These are phyloP conservation scores for Diploptera punctata DNA, from an alignment of 2,888 invertebrate species.

Conservation along the genomic window DNA sequence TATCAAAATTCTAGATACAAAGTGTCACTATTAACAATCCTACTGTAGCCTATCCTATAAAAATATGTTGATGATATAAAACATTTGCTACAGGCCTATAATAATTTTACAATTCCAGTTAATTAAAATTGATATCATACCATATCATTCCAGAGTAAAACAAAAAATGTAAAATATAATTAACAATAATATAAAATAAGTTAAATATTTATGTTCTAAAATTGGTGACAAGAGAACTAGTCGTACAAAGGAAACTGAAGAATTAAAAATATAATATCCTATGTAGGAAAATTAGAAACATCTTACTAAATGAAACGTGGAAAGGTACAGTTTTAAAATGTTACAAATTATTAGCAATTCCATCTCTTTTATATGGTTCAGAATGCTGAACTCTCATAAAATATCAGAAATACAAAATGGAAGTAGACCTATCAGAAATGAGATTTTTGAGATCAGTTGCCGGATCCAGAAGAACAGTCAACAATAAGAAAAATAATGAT, in stretches of 20 bases:
- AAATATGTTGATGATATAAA: too few species aligned
- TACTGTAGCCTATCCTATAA: too few species aligned
- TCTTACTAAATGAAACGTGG: too few species aligned
- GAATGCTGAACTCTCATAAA: neutral
- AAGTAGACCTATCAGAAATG: neutral
- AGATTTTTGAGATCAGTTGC: neutral
- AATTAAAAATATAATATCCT: too few species aligned
- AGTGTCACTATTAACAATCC: too few species aligned
- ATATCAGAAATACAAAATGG: neutral
- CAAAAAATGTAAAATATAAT: neutral
- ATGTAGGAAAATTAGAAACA: too few species aligned
- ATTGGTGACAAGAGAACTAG: neutral
- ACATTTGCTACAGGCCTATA: too few species aligned
- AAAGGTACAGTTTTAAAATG: too few species aligned
- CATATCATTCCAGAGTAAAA: neutral
- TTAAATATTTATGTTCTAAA: neutral
- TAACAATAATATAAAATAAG: neutral
- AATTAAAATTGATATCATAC: too few species aligned
- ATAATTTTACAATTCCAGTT: too few species aligned
- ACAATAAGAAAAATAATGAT: neutral
- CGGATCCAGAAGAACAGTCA: neutral
- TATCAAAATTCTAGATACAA: too few species aligned
- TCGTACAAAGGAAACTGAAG: neutral
- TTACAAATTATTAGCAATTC: too few species aligned
- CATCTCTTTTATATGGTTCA: neutral